phyloP scores from a whole-genome alignment of 2,113 vertebrate genomes.

The Mastomys coucha region DNA sequence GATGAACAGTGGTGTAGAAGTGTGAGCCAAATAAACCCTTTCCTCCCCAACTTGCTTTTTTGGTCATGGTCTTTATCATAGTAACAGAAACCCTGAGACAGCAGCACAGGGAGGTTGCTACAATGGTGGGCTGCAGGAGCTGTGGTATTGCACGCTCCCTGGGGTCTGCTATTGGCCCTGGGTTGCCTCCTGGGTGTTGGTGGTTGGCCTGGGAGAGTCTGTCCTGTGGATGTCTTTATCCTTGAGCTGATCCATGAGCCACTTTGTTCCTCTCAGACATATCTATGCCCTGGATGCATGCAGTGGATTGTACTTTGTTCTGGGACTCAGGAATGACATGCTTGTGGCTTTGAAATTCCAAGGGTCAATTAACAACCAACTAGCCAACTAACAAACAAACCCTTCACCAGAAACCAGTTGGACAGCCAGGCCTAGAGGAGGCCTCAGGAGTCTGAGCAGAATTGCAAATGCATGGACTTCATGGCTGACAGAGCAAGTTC shows the following conservation, averaged over 20 bases:
- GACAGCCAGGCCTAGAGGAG: constrained; percentile 4
- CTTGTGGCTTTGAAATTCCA: constrained; percentile 70
- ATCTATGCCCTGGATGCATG: constrained; percentile 36
- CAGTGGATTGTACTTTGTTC: neutral
- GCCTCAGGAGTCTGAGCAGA: neutral
- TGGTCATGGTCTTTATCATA: neutral
- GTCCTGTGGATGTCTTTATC: neutral
- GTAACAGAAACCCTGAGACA: neutral
- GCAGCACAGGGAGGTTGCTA: neutral
- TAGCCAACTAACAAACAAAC: neutral
- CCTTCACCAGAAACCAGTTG: constrained; percentile 69
- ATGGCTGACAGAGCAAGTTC: neutral
- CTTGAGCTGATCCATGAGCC: neutral
- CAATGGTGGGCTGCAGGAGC: neutral
- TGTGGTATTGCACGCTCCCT: neutral
- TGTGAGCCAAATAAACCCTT: neutral
- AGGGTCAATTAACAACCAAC: neutral
- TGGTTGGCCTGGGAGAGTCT: neutral
- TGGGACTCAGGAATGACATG: constrained; percentile 17
- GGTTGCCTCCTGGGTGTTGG: neutral
- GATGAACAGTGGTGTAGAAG: neutral
- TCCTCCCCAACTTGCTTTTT: neutral
- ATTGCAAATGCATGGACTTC: neutral
- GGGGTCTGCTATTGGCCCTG: neutral
- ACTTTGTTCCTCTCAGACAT: neutral